Evolutionary conservation across 2,113 vertebrate genomes (phyloP), one percentile per base, ranked within the genome.

Genomic region (Mormyrus lacerda): DNA sequence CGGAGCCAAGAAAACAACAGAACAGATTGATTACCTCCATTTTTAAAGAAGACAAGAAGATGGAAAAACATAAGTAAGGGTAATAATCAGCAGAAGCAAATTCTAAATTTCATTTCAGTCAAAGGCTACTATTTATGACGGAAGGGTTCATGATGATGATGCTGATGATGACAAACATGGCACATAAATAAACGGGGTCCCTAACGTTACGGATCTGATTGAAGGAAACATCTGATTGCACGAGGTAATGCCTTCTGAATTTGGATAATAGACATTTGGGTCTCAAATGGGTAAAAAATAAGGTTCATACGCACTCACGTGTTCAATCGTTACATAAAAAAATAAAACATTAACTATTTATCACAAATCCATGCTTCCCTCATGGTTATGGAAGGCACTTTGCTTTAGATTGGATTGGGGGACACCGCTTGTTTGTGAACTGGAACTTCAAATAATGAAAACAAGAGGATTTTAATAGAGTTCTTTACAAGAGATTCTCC

Each of bases 1-100:
- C 17, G 19, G 47, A 76, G 42, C 87, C 58, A 88, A 50, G 61
- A 50, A n/a, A 88, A 47, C 44, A 48, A 73, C 58, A 88, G 45
- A 48, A 19, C 61, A 73, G 87, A 88, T 24, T 53, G 31, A 51
- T 53, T 35, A 53, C 82, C 42, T 9, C 42, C 47, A 47, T 84
- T 84, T 84, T 84, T 84, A 87, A 19, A 35, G n/a, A 51, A 31
- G 85, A 87, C 48, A 85, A 47, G 44, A 85, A 85, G 44, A 47
- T 27, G n/a, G 83, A 85, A 85, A 48, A 47, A 31, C 85, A 5
- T 42, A 53, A 53, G 48, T 11, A 84, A 21, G 45, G 7, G 8
- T 47, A 45, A 84, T 42, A 84, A 44, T 47, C 4, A 9, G 82
- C 5, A 19, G 73, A 76, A 76, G 35, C 73, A 17, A 42, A 79